Evolutionary conservation across 2,888 invertebrate species (phyloP).

Genomic region (Meghimatium bilineatum): DNA sequence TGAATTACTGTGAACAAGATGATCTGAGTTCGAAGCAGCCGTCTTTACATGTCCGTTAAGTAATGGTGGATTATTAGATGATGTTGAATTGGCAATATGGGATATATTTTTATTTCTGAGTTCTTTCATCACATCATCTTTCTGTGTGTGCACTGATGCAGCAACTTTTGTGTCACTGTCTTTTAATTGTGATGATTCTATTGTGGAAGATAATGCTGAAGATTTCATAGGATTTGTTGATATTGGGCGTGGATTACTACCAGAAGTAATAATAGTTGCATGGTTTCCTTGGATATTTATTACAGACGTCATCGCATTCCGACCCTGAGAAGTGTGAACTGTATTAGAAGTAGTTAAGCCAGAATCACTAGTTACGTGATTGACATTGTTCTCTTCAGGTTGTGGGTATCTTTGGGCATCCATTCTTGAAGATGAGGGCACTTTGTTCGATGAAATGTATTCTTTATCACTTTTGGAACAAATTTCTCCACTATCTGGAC

Average conservation of each 20-base stretch:
- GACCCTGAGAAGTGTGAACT: neutral
- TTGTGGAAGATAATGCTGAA: neutral
- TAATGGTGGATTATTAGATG: neutral
- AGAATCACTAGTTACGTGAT: neutral
- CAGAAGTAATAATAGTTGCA: conserved; percentile 48
- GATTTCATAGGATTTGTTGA: conserved; percentile 1
- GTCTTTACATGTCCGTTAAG: conserved; percentile 4
- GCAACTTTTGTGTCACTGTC: neutral
- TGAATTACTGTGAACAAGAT: neutral
- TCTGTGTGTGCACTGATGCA: neutral
- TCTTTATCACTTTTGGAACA: conserved; percentile 8
- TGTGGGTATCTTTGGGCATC: neutral
- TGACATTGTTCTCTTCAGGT: neutral
- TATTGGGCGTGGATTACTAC: conserved; percentile 14
- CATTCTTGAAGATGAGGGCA: neutral
- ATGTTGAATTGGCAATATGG: neutral
- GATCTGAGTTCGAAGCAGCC: neutral
- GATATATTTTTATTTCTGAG: conserved; percentile 4
- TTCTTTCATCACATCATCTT: conserved; percentile 28
- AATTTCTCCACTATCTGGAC: conserved; percentile 32
- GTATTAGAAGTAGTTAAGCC: neutral
- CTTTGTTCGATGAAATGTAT: neutral
- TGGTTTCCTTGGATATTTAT: conserved; percentile 50
- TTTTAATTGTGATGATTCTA: neutral
- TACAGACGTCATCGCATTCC: conserved; percentile 49